A percentile compares a stretch with the other conserved stretches of the same genome.
Conservation (phyloP, 2,888 invertebrate genomes). For the Tupiocoris notatus region DNA sequence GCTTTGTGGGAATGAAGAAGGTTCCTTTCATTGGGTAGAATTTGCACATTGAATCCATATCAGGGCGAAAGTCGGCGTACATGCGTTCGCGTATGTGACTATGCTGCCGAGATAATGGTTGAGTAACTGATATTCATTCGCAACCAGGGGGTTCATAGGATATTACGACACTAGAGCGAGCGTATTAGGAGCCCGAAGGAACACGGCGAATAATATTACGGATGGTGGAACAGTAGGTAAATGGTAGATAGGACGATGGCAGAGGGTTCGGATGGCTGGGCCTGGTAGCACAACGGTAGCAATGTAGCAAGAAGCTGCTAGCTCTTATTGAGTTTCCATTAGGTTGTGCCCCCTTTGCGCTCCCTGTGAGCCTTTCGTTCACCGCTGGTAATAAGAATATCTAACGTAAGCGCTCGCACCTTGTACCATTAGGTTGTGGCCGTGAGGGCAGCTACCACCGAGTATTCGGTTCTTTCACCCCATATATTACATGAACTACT, state of each 20-base stretch:
- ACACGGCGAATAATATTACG: not conserved
- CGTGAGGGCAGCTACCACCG: not conserved
- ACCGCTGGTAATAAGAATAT: not conserved
- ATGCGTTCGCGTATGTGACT: too few relatives aligned
- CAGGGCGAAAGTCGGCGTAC: too few relatives aligned
- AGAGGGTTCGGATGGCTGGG: too few relatives aligned
- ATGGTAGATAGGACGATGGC: not conserved
- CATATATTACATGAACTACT: too few relatives aligned
- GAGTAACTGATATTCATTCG: not conserved
- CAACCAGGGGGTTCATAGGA: not conserved
- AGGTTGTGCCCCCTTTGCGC: not conserved
- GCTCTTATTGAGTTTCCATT: not conserved
- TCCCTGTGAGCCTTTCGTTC: not conserved
- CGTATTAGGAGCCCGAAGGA: not conserved
- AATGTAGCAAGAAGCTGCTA: not conserved
- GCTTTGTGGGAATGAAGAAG: too few relatives aligned
- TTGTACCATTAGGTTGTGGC: not conserved
- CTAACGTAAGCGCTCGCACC: not conserved
- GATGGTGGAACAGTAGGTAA: not conserved
- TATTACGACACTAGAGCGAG: not conserved
- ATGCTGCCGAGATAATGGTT: not conserved
- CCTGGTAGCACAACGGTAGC: too few relatives aligned
- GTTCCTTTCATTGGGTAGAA: too few relatives aligned
- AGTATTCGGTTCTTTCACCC: not conserved
- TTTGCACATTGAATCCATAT: too few relatives aligned